These are phyloP conservation scores for Nipponia nippon DNA, from an alignment of 2,113 vertebrate species.

Conservation along the genomic window DNA sequence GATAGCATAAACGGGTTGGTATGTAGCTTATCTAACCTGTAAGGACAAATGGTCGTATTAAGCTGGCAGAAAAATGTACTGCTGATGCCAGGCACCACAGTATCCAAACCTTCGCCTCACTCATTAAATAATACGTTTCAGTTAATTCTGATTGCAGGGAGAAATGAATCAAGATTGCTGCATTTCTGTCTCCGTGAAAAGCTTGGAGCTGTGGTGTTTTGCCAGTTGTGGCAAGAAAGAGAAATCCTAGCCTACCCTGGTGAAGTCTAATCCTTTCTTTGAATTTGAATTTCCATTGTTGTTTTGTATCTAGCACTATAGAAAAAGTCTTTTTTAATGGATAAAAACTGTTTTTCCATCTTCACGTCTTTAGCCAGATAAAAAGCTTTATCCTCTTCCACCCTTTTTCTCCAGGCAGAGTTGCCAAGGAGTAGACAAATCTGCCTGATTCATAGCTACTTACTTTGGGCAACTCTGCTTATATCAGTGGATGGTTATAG, in stretches of 20 bases:
- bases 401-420: not conserved
- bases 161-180: not conserved
- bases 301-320: not conserved
- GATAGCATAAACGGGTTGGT: not conserved
- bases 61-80: not conserved
- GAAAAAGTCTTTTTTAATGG: not conserved
- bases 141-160: not conserved
- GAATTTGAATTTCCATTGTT: not conserved
- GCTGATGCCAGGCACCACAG: not conserved
- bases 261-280: not conserved
- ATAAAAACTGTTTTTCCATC: not conserved
- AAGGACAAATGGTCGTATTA: not conserved
- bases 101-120: not conserved
- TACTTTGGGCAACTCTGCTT: not conserved
- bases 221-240: not conserved
- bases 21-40: not conserved
- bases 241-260: not conserved
- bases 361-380: not conserved
- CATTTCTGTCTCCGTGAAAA: not conserved
- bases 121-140: not conserved
- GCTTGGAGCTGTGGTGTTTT: not conserved
- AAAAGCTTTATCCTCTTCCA: not conserved
- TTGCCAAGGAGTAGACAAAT: not conserved
- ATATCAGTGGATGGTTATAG: not conserved
- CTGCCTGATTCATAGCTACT: not conserved